These are phyloP conservation scores for Caenorhabditis wallacei DNA, from an alignment of 2,888 invertebrate genomes.

Conservation along the genomic window DNA sequence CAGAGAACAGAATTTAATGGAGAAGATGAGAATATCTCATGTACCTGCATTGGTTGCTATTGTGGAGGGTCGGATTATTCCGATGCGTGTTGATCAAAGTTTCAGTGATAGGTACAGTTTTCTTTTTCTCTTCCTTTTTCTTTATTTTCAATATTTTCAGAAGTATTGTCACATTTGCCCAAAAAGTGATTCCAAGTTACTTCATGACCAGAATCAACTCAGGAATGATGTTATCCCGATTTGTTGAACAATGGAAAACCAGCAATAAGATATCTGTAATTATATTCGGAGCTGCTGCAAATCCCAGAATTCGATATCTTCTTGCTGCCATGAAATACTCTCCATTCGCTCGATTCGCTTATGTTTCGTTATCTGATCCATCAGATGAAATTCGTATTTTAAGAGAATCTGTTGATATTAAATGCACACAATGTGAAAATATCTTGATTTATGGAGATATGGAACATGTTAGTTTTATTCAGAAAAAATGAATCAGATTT, in stretches of 20 bases:
- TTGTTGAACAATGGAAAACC: slow-evolving; percentile 78
- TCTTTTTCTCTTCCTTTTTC: not conserved
- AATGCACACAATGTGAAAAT: slow-evolving; percentile 83
- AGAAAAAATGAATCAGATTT: not conserved
- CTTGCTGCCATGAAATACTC: slow-evolving; percentile 80
- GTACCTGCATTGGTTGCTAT: slow-evolving; percentile 84
- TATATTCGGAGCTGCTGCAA: slow-evolving; percentile 75
- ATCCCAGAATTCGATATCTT: slow-evolving; percentile 80
- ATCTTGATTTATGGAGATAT: slow-evolving; percentile 85
- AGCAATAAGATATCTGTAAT: slow-evolving; percentile 80
- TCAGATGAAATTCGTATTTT: slow-evolving; percentile 65
- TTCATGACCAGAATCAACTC: slow-evolving; percentile 72
- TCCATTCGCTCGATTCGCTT: slow-evolving; percentile 80
- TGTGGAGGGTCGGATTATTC: slow-evolving; percentile 84
- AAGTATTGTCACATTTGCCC: slow-evolving; percentile 83
- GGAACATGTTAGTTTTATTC: slow-evolving; percentile 73
- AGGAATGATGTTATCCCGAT: slow-evolving; percentile 73
- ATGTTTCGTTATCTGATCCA: slow-evolving; percentile 67
- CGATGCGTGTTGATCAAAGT: slow-evolving; percentile 75
- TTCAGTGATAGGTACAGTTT: slow-evolving; percentile 75
- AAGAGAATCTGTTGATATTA: slow-evolving; percentile 75
- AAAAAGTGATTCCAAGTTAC: slow-evolving; percentile 83
- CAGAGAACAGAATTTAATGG: slow-evolving; percentile 83
- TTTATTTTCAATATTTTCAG: slow-evolving; percentile 48
- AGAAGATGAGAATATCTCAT: slow-evolving; percentile 83